Conservation (phyloP, 2,797 vertebrate genomes). For the Tarsius wallacei region DNA sequence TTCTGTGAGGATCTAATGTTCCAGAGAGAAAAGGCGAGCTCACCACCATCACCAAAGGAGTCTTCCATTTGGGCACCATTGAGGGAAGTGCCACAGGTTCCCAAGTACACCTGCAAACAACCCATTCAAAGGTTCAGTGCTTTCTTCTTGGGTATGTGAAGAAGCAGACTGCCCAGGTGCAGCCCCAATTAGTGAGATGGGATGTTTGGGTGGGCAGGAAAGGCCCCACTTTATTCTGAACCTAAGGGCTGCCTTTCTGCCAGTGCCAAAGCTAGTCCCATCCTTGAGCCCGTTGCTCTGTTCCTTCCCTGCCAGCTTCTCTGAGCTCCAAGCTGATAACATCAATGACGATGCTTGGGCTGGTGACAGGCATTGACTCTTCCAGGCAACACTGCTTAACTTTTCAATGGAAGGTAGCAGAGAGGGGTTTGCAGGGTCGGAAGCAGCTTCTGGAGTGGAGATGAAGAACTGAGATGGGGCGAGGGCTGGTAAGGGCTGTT, state of each 20-base stretch:
- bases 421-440: constrained; percentile 56
- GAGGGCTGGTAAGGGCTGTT: constrained; percentile 30
- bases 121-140: constrained; percentile 70
- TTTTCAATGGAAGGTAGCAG: constrained; percentile 70
- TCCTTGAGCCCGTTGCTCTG: constrained; percentile 17
- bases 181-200: constrained; percentile 69
- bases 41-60: not conserved
- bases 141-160: constrained; percentile 82
- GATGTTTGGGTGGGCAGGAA: constrained; percentile 33
- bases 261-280: constrained; percentile 15
- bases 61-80: not conserved
- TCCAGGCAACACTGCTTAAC: constrained; percentile 66
- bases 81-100: not conserved
- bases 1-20: constrained; percentile 46
- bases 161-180: constrained; percentile 63
- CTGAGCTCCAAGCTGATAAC: constrained; percentile 67
- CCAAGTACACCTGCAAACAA: not conserved
- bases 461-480: constrained; percentile 38
- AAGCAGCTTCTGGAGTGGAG: constrained; percentile 23
- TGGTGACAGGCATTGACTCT: constrained; percentile 3
- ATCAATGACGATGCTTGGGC: not conserved
- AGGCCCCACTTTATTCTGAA: not conserved
- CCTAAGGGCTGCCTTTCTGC: constrained; percentile 57
- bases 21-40: constrained; percentile 59
- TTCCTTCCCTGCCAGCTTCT: constrained; percentile 68